These are phyloP conservation scores for Phasia obesa DNA, from an alignment of 2,888 invertebrate genomes.

Conservation along the genomic window DNA sequence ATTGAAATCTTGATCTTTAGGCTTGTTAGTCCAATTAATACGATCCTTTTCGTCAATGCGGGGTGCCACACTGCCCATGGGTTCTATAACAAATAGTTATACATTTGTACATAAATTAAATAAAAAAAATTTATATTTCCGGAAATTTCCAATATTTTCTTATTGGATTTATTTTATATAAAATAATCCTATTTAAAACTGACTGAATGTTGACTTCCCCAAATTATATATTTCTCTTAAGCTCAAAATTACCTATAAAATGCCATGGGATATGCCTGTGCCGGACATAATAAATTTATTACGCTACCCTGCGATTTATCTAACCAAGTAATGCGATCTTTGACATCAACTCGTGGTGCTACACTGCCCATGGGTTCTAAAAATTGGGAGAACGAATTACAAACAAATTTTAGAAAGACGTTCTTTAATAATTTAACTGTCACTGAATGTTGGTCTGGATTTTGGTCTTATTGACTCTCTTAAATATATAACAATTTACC, in stretches of 20 bases:
- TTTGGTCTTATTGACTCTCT: too few species aligned
- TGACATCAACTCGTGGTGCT: conserved; percentile 86
- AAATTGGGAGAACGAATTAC: too few species aligned
- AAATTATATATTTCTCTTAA: too few species aligned
- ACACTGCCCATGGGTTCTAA: conserved; percentile 85
- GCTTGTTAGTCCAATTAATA: conserved; percentile 82
- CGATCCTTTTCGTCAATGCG: conserved; percentile 85
- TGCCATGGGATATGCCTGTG: conserved; percentile 88
- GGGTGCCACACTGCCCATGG: conserved; percentile 85
- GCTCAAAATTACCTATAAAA: conserved; percentile 87
- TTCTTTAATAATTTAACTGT: too few species aligned
- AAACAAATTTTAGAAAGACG: too few species aligned
- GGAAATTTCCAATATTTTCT: background rate
- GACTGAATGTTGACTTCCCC: conserved; percentile 16
- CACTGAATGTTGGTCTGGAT: too few species aligned
- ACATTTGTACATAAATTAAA: too few species aligned
- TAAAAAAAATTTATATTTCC: background rate
- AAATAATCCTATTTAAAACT: conserved; percentile 7
- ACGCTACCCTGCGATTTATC: conserved; percentile 83
- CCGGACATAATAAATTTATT: conserved; percentile 87
- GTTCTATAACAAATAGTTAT: conserved; percentile 81
- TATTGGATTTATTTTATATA: too few species aligned
- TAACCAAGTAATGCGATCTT: conserved; percentile 83
- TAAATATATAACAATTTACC: conserved; percentile 64
- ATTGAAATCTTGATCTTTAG: conserved; percentile 84